Base-by-base conservation (phyloP, 2,888 invertebrate genomes). In the Agrilus biguttatus region DNA sequence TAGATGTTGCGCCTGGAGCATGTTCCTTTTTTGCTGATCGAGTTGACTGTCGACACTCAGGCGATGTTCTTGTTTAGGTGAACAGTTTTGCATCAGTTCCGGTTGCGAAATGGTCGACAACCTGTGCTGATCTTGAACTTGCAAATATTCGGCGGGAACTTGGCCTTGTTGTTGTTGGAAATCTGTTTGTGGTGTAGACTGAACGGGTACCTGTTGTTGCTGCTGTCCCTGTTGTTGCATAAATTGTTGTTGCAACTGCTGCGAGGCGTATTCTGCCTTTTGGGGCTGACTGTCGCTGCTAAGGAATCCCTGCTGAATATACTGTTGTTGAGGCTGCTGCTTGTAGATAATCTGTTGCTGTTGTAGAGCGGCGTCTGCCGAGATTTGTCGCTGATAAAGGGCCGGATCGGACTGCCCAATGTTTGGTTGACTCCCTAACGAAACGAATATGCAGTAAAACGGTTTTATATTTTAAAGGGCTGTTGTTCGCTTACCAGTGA, bases 91-190 rank as follows among this genome's bases (percentile, higher is more conserved):
- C 34, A 61, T 46, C 40, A 63, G 39, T 40, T 65, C 65, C 0
- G 65, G 63, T 47, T 65, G 65, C 1, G 65, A 62, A 14, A 63
- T 60, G 33, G 61, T 63, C 4, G 62, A 61, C 14, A 64, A 46
- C 36, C 63, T 55, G 41, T 64, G 62, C 43, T 58, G 57, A 19
- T 59, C 58, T 40, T 57, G 57, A n/a, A 56, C 50, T 44, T 59
- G 58, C 46, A 51, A 32, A 38, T 50, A 45, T 33, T 51, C 50
- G 1, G 48, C 48, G 3, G 65, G 63, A 37, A 49, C 51, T 33
- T 62, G 61, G 5, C 43, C 44, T 38, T 47, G 50, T 35, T 59
- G 56, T 35, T 61, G 62, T 37, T 64, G 62, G 19, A 54, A 48
- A 33, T 58, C 54, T 46, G 52, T 59, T 44, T 60, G 61, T 44